These are phyloP conservation scores for Ephialtes manifestator DNA, from an alignment of 2,888 invertebrate genomes.

Conservation along the genomic window DNA sequence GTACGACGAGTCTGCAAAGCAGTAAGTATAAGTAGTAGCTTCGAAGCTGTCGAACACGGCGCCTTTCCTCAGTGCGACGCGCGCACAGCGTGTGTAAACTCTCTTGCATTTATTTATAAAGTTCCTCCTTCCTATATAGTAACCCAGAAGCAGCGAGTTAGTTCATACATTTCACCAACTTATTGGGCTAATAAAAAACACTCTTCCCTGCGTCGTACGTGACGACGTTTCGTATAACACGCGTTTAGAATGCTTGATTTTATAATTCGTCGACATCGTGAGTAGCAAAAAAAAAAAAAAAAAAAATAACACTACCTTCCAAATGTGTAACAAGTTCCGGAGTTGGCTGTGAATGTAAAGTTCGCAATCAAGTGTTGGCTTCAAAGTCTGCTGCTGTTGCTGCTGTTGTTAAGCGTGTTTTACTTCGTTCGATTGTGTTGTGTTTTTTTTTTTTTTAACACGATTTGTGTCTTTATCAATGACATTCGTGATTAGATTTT, in stretches of 20 bases:
- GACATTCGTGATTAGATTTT: not conserved
- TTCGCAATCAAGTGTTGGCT: constrained; percentile 16
- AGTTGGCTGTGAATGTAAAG: constrained; percentile 32
- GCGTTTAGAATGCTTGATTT: constrained; percentile 20
- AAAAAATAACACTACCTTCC: not conserved
- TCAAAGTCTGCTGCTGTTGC: not conserved
- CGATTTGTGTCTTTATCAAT: not conserved
- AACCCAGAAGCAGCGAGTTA: too few species aligned
- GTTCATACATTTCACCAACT: too few species aligned
- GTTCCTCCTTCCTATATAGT: not conserved
- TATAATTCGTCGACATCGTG: constrained; percentile 12
- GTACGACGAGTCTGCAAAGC: constrained; percentile 20
- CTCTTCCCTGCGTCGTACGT: constrained; percentile 17
- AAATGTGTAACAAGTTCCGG: constrained; percentile 43
- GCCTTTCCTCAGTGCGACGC: constrained; percentile 22
- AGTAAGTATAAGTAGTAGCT: constrained; percentile 10
- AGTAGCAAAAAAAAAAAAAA: not conserved
- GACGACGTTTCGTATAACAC: not conserved
- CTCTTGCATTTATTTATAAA: constrained; percentile 41
- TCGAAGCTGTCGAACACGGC: constrained; percentile 39
- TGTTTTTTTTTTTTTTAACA: not conserved
- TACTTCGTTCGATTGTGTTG: not conserved
- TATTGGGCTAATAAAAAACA: not conserved
- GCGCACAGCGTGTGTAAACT: not conserved
- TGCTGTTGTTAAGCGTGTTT: not conserved